Conservation (phyloP, 1,140 invertebrate genomes). For the Tetramorium simillimum region DNA sequence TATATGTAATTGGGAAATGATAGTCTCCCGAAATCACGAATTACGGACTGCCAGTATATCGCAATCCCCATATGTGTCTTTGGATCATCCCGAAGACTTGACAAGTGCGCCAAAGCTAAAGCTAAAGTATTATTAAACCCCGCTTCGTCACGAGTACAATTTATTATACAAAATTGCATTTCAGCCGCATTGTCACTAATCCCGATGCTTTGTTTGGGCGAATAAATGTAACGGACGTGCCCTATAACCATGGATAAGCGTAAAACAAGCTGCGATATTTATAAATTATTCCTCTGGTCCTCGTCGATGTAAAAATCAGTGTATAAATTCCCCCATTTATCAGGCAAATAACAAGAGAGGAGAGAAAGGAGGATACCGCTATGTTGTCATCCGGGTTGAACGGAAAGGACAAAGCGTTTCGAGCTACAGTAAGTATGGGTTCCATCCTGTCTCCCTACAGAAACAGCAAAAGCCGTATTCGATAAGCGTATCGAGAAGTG, state of each 20-base stretch:
- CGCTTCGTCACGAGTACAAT: constrained; percentile 32
- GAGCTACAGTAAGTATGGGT: constrained; percentile 48
- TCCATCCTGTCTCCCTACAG: constrained; percentile 8
- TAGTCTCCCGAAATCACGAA: constrained; percentile 11
- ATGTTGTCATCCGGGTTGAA: constrained; percentile 21
- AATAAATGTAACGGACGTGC: constrained; percentile 17
- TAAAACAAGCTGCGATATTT: constrained; percentile 22
- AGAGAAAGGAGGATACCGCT: neutral
- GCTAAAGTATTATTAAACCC: constrained; percentile 17
- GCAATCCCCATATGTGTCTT: constrained; percentile 5
- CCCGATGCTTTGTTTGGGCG: constrained; percentile 7
- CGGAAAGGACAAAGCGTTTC: constrained; percentile 8
- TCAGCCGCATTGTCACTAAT: constrained; percentile 27
- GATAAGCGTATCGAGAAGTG: constrained; percentile 21
- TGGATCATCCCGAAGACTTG: neutral
- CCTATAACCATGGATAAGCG: constrained; percentile 20
- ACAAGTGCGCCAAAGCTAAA: constrained; percentile 47
- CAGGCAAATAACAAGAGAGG: neutral
- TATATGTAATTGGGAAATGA: constrained; percentile 32
- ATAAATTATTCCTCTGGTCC: constrained; percentile 25
- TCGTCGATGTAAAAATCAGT: constrained; percentile 31
- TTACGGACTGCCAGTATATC: constrained; percentile 21
- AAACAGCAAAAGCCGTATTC: constrained; percentile 12
- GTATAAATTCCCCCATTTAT: constrained; percentile 24
- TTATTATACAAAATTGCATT: constrained; percentile 38